Evolutionary conservation across 2,113 vertebrate genomes (phyloP), one percentile per base, ranked within the genome.

Genomic region (Charina bottae): DNA sequence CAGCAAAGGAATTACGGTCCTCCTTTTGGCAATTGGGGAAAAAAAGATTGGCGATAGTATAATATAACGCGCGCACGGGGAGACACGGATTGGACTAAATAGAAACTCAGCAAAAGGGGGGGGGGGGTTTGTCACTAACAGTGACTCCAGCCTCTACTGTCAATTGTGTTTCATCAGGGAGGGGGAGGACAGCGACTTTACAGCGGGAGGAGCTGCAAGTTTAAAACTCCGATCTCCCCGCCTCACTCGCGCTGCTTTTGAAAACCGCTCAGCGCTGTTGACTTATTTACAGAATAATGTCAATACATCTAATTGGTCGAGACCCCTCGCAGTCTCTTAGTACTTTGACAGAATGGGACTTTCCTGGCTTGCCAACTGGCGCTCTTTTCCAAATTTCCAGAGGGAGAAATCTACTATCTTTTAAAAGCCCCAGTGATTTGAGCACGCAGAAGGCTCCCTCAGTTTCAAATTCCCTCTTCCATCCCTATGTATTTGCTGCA

Each of bases 361-460:
- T 98, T 98, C 97, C 97, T 98, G 96, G 96, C 96, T 97, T 97
- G 98, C 97, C 98, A 97, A 96, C 87, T 93, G 97, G 96, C 97
- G 97, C 96, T 96, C 96, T 95, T 97, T 96, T 97, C 98, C 97
- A 97, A 97, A 97, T 98, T 98, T 97, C 97, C 97, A 97, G 97
- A 96, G 95, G 96, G 97, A 97, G 97, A 98, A 98, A 97, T 97
- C 98, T 97, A 96, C 98, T 97, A 96, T 94, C 2, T 68, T 21
- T 93, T 56, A 17, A 24, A 85, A 53, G 93, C 95, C 96, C 96
- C 97, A 98, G 97, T 97, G 96, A 97, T 97, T 98, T 97, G 97
- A 97, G 95, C 97, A 97, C 97, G 97, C 96, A 8, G 90, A 90
- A 87, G 91, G 91, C 55, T 91, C 91, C 92, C 93, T 85, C 49